phyloP scores from a whole-genome alignment of 37 sponge, comb jelly and placozoan species.

The Lycopodina hypogea region DNA sequence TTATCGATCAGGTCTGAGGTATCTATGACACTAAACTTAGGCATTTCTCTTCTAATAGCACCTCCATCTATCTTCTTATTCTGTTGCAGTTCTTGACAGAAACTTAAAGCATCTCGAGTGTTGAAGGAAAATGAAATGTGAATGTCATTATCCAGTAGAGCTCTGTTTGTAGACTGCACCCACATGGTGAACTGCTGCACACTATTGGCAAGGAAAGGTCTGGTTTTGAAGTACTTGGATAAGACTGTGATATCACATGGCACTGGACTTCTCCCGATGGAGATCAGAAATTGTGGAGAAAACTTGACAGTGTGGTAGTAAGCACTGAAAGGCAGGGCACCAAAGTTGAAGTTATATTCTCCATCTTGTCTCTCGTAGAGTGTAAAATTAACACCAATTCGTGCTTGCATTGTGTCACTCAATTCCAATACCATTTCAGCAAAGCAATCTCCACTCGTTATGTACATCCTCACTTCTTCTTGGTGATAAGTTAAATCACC shows the following conservation, averaged over 20 bases:
- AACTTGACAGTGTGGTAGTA: conserved; percentile 22
- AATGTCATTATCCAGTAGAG: background rate
- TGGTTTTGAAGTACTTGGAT: conserved; percentile 3
- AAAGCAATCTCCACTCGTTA: conserved; percentile 13
- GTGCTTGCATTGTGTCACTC: background rate
- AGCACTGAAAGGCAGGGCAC: conserved; percentile 5
- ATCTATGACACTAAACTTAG: conserved; percentile 36
- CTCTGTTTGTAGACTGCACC: background rate
- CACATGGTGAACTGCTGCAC: conserved; percentile 57
- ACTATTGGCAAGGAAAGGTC: conserved; percentile 51
- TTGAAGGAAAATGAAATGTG: conserved; percentile 35
- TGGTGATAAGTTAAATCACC: background rate
- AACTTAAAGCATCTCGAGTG: conserved; percentile 17
- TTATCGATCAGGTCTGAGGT: conserved; percentile 53
- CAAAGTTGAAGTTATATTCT: conserved; percentile 11
- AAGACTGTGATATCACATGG: background rate
- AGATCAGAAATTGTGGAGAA: background rate
- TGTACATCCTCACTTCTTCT: background rate
- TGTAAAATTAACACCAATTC: conserved; percentile 14
- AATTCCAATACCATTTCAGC: conserved; percentile 27
- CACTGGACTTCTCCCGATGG: background rate
- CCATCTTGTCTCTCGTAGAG: conserved; percentile 33
- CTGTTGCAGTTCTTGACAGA: conserved; percentile 18
- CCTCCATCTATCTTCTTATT: background rate
- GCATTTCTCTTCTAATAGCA: background rate